Base-by-base conservation (phyloP, 2,888 invertebrate genomes). In the Caenorhabditis sp. region DNA sequence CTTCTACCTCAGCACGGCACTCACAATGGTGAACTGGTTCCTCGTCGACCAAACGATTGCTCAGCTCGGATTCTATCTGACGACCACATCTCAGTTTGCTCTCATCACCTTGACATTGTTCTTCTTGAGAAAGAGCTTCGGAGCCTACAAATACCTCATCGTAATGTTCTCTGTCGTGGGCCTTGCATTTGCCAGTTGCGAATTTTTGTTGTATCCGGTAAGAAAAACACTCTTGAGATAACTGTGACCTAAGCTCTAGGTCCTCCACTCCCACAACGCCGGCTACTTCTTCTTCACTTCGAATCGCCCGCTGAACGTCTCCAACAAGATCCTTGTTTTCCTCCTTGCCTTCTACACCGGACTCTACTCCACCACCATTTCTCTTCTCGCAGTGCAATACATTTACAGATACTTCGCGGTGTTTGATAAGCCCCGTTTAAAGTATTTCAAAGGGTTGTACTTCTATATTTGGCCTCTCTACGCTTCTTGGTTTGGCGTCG, bases 141-240 rank as follows among this genome's bases (percentile, higher is more conserved):
- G 73, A 1, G 49, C 28, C 2, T 73, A 61, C 24, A 61, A 22
- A n/a, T 35, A 73, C 24, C 61, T 73, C 2, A 12, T 73, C 14
- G 35, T 61, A 14, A 49, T 49, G 0, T 73, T 61, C 31, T 22
- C 73, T 22, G 38, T 14, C 7, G 7, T 73, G 8, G 73, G 73
- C 12, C 61, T 73, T 6, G 16, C 28, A 6, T 73, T 73, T 22
- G 31, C 59, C 16, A 51, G 24, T 24, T n/a, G 51, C n/a, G 73
- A 61, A 26, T 61, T 73, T 24, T 12, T 61, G 3, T 12, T 73
- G n/a, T 49, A 47, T 26, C 73, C 73, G 73, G 73, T 73, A 31
- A n/a, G n/a, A n/a, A n/a, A 58, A 12, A 6, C 38, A 7, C 12
- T 10, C 12, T 2, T 2, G 38, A 10, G 12, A 2, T 38, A 10